Evolutionary conservation across 2,888 invertebrate genomes (phyloP).

Genomic region (Zygaena filipendulae): DNA sequence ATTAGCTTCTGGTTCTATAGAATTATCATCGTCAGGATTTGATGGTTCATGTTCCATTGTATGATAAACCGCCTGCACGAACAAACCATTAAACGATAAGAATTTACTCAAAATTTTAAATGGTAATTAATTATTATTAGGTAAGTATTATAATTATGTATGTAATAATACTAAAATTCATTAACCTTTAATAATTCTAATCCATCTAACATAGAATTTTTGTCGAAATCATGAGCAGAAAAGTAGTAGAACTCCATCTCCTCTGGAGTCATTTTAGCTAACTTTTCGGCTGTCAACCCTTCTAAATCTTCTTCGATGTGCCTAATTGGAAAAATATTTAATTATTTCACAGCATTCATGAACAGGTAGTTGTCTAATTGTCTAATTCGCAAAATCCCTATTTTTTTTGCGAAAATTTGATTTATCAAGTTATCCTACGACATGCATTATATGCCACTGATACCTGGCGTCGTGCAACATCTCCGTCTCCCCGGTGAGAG

Average conservation of each 20-base stretch:
- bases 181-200: slow-evolving; percentile 80
- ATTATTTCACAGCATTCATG: too few species aligned
- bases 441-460: too few species aligned
- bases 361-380: too few species aligned
- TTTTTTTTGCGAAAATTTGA: too few species aligned
- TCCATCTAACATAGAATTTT: slow-evolving; percentile 90
- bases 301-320: slow-evolving; percentile 83
- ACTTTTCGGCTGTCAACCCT: slow-evolving; percentile 69
- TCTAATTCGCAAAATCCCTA: too few species aligned
- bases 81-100: too few species aligned
- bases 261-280: slow-evolving; percentile 82
- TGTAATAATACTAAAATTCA: too few species aligned
- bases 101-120: too few species aligned
- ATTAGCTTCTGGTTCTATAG: slow-evolving; percentile 42
- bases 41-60: slow-evolving; percentile 71
- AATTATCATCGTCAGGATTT: slow-evolving; percentile 39
- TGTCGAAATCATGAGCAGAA: slow-evolving; percentile 89
- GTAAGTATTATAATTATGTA: too few species aligned
- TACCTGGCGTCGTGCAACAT: slow-evolving; percentile 83
- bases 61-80: slow-evolving; percentile 81
- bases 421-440: too few species aligned
- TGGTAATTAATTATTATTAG: too few species aligned
- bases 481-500: slow-evolving; percentile 76
- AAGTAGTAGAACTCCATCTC: slow-evolving; percentile 89
- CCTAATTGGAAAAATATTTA: too few species aligned